Conservation (phyloP, 2,888 invertebrate genomes). For the Drosophila meridiana region DNA sequence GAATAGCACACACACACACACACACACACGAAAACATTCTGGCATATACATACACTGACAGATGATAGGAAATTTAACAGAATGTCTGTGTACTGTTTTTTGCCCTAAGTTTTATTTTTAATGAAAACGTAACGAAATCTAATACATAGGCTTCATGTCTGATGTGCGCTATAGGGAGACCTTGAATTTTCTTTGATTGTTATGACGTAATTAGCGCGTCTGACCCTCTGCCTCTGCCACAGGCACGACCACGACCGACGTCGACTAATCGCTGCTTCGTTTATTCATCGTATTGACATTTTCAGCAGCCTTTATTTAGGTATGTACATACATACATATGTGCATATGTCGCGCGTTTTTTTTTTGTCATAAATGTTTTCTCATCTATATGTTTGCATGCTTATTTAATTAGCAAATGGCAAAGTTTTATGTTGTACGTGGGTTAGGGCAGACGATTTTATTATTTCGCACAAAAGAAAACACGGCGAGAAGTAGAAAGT, state of each 20-base stretch:
- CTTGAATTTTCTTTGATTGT: conserved; percentile 84
- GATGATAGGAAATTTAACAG: conserved; percentile 42
- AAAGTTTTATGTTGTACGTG: conserved; percentile 15
- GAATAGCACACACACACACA: conserved; percentile 49
- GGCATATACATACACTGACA: conserved; percentile 32
- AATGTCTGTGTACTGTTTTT: conserved; percentile 55
- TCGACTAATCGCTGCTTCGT: conserved; percentile 75
- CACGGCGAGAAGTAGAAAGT: conserved; percentile 68
- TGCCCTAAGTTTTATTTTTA: conserved; percentile 71
- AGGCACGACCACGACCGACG: conserved; percentile 64
- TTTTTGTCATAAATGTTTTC: conserved; percentile 47
- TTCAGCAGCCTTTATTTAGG: conserved; percentile 72
- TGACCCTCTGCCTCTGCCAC: conserved; percentile 55
- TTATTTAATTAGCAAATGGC: conserved; percentile 6
- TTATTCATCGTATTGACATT: conserved; percentile 79
- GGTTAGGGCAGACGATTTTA: conserved; percentile 35
- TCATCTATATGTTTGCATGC: conserved; percentile 5
- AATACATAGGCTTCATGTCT: conserved; percentile 67
- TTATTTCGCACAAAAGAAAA: conserved; percentile 71
- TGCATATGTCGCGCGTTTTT: conserved; percentile 72
- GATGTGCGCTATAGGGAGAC: conserved; percentile 71
- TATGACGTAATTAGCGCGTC: conserved; percentile 84
- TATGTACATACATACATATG: conserved; percentile 29
- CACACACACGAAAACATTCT: conserved; percentile 40
- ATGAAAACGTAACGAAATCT: conserved; percentile 78